Conservation (phyloP, 2,888 invertebrate species). For the Agrochola lota region DNA sequence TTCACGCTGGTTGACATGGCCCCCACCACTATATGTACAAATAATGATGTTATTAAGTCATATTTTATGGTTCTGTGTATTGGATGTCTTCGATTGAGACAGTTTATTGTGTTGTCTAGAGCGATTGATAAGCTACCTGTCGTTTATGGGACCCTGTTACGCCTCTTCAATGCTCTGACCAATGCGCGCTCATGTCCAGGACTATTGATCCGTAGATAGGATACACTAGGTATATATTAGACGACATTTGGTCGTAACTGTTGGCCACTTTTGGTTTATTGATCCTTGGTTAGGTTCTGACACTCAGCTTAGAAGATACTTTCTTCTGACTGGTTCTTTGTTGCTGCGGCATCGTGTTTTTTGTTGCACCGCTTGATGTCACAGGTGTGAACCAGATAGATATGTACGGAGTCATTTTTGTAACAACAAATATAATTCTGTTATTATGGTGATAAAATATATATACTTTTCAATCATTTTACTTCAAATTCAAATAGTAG, state of each 20-base stretch:
- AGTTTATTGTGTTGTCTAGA: conserved; percentile 57
- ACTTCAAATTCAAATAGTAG: not conserved
- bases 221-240: not conserved
- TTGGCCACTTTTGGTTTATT: conserved; percentile 9
- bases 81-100: conserved; percentile 32
- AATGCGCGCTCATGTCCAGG: conserved; percentile 10
- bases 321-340: too few relatives aligned
- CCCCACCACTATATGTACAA: conserved; percentile 25
- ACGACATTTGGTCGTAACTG: not conserved
- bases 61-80: conserved; percentile 49
- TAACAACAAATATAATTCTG: too few relatives aligned
- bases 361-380: not conserved
- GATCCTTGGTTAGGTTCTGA: not conserved
- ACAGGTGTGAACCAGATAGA: not conserved
- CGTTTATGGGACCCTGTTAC: conserved; percentile 44
- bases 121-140: conserved; percentile 49
- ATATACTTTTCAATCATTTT: not conserved
- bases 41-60: conserved; percentile 51
- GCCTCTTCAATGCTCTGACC: conserved; percentile 54
- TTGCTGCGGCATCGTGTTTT: not conserved
- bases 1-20: conserved; percentile 60
- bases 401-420: not conserved
- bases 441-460: not conserved
- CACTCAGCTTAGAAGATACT: too few relatives aligned
- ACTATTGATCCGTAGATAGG: not conserved